A percentile compares a stretch with the other conserved stretches of the same genome.
Evolutionary conservation across 2,797 vertebrate species (phyloP).

Genomic region (Sebastes kiyomatsui): DNA sequence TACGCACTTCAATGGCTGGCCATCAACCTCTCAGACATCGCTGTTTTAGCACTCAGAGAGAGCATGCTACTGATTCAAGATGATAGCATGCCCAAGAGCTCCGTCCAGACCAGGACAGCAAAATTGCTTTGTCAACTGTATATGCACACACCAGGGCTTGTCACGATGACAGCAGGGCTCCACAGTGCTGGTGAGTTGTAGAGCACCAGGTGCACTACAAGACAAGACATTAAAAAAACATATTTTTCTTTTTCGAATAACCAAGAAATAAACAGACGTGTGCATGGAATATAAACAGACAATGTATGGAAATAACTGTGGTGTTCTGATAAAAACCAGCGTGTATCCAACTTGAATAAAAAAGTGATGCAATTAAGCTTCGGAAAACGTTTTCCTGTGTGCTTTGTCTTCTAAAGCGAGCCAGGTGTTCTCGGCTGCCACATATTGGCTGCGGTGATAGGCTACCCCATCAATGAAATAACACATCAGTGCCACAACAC

Average conservation of each 20-base stretch:
- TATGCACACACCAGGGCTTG: conserved; percentile 38
- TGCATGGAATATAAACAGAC: background rate
- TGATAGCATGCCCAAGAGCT: conserved; percentile 63
- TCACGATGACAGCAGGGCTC: conserved; percentile 46
- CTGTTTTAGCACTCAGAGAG: conserved; percentile 48
- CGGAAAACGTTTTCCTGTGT: conserved; percentile 4
- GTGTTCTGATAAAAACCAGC: conserved; percentile 8
- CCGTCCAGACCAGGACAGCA: conserved; percentile 42
- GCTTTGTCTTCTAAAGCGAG: conserved; percentile 3
- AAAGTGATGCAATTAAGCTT: conserved; percentile 19
- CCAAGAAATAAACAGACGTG: background rate
- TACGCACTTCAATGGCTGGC: conserved; percentile 33
- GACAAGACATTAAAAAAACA: background rate
- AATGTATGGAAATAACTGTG: background rate
- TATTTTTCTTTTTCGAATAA: background rate
- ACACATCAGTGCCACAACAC: conserved; percentile 41
- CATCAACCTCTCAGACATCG: conserved; percentile 44
- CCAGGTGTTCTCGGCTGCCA: conserved; percentile 39
- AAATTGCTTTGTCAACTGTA: conserved; percentile 69
- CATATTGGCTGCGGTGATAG: conserved; percentile 24
- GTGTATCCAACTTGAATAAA: background rate
- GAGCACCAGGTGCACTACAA: conserved; percentile 43
- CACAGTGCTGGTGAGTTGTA: background rate
- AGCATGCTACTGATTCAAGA: conserved; percentile 57
- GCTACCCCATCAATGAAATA: conserved; percentile 42